Evolutionary conservation across 2,113 vertebrate genomes (phyloP).

Genomic region (Nothocercus nigrocapillus): DNA sequence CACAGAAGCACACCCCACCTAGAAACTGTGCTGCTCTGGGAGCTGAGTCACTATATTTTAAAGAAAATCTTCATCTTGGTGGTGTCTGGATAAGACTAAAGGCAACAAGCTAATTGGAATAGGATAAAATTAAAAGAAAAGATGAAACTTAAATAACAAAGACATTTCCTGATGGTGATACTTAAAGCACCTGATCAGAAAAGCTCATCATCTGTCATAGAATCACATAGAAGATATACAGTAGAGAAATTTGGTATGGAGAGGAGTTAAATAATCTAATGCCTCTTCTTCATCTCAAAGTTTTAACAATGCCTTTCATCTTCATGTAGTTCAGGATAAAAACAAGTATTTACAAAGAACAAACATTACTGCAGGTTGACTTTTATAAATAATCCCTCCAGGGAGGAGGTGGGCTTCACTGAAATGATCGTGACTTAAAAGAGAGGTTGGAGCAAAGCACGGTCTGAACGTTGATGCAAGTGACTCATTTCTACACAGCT

Average conservation of each 20-base stretch:
- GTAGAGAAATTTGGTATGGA: neutral
- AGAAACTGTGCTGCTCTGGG: neutral
- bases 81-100: neutral
- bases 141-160: neutral
- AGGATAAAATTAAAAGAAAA: slow-evolving; percentile 25
- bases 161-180: slow-evolving; percentile 9
- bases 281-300: neutral
- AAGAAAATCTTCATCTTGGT: neutral
- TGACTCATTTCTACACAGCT: neutral
- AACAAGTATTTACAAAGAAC: neutral
- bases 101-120: neutral
- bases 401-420: neutral
- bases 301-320: neutral
- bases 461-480: neutral
- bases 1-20: neutral
- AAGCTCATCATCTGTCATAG: slow-evolving; percentile 3
- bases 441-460: neutral
- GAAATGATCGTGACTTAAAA: neutral
- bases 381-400: neutral
- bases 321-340: neutral
- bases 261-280: slow-evolving; percentile 2
- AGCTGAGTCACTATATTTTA: neutral
- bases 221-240: neutral
- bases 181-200: neutral
- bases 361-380: neutral